Evolutionary conservation across 2,888 invertebrate genomes (phyloP).

Genomic region (Cryptus armator): DNA sequence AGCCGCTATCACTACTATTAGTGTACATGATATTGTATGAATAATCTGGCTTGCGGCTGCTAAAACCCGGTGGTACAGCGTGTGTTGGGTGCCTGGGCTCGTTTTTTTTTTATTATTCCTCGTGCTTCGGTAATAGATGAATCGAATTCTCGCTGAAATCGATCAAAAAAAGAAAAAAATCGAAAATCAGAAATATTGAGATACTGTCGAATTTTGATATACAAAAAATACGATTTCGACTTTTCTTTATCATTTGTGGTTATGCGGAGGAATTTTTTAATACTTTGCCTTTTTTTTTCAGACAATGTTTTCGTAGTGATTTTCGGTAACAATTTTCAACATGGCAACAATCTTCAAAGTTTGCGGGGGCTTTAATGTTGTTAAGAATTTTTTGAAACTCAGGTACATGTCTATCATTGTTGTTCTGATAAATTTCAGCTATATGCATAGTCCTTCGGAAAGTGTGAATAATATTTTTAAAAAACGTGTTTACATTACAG

Average conservation of each 20-base stretch:
- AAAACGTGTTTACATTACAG: conserved; percentile 68
- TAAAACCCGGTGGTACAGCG: conserved; percentile 16
- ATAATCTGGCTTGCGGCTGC: background rate
- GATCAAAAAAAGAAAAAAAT: background rate
- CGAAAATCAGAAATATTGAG: background rate
- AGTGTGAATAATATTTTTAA: background rate
- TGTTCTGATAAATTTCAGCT: background rate
- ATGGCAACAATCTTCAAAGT: conserved; percentile 78
- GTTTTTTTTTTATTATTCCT: no score
- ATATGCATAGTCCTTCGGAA: background rate
- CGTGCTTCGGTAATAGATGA: conserved; percentile 35
- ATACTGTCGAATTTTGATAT: background rate
- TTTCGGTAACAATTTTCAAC: conserved; percentile 14
- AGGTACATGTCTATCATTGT: conserved; percentile 72
- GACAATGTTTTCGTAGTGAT: background rate
- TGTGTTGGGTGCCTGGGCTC: background rate
- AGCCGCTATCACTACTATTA: no score
- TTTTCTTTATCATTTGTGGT: background rate
- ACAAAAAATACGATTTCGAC: background rate
- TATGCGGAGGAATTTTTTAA: background rate
- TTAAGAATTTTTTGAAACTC: conserved; percentile 76
- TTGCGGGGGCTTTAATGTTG: conserved; percentile 68
- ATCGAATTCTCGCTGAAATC: conserved; percentile 24
- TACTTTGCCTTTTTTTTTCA: background rate
- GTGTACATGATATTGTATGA: no score